Base-by-base conservation (phyloP, 2,113 vertebrate species). In the Pan paniscus region DNA sequence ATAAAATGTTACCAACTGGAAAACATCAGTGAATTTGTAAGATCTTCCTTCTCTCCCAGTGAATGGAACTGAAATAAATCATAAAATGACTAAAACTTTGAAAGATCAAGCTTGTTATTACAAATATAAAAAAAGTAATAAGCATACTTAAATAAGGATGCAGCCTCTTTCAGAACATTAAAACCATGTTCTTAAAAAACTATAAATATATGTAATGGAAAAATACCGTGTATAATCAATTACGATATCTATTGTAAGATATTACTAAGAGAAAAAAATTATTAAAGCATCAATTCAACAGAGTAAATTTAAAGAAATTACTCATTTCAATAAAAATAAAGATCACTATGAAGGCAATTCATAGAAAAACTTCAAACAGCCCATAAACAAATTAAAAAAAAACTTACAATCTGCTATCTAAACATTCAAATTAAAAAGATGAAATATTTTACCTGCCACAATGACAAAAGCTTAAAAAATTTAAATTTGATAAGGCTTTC, bases 351-450 rank as follows among this genome's bases (percentile, higher is more conserved):
- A 68, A 68, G 12, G 25, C 7, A 94, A 80, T 43, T 73, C 52
- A 87, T 20, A 52, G 17, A 57, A 91, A 96, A 84, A 22, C 5
- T 83, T 68, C 40, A 72, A 64, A 59, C 11, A 88, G 17, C 18
- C n/a, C 70, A 22, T 64, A 81, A 84, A 75, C 4, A 11, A 38
- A 55, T 61, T 8, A 6, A 64, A 13, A 30, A 64, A 25, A 20
- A 27, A 32, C 18, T 78, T 87, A 52, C 18, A 81, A 32, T 27
- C 59, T 92, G 12, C 48, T 96, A 70, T 85, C 35, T 76, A 95
- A 95, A 81, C 23, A 59, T 75, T 96, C 40, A 55, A 18, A 95
- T 85, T 81, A 78, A 93, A 94, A 95, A 89, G 40, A 81, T n/a
- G 82, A 88, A 90, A 70, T 81, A 64, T 78, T 84, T 48, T 22